These are phyloP conservation scores for Lasioglossum zephyrum DNA, from an alignment of 2,888 invertebrate species.

Conservation along the genomic window DNA sequence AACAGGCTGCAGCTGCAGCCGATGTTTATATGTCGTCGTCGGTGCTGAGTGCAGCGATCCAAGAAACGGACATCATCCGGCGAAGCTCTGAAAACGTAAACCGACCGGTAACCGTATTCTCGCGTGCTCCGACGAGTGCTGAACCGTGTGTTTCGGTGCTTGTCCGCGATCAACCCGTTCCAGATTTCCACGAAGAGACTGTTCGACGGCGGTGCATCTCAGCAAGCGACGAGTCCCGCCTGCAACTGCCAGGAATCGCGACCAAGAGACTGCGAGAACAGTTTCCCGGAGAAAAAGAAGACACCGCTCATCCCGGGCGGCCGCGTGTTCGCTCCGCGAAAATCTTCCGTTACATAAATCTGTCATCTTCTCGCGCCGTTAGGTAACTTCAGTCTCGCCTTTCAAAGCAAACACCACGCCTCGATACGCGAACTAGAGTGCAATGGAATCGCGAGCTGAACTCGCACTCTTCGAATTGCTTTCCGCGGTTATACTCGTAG, in stretches of 20 bases:
- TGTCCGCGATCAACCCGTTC: constrained; percentile 17
- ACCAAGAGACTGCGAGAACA: background rate
- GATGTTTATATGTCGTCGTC: constrained; percentile 57
- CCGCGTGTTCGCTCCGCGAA: background rate
- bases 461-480: background rate
- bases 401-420: background rate
- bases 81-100: constrained; percentile 71
- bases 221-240: background rate
- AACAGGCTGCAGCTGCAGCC: constrained; percentile 63
- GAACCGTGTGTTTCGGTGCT: constrained; percentile 37
- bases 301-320: background rate
- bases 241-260: background rate
- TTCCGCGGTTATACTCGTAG: background rate
- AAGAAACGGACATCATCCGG: constrained; percentile 66
- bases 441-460: background rate
- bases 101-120: constrained; percentile 54
- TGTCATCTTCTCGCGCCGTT: background rate
- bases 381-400: background rate
- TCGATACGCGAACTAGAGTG: background rate
- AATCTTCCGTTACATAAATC: constrained; percentile 1
- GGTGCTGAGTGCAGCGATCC: constrained; percentile 73
- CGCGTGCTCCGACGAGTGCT: constrained; percentile 8
- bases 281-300: background rate
- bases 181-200: constrained; percentile 28
- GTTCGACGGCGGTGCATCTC: background rate